A percentile compares a stretch with the other conserved stretches of the same genome.
Conservation (phyloP, 1,140 invertebrate species). For the Aphelinus certus region DNA sequence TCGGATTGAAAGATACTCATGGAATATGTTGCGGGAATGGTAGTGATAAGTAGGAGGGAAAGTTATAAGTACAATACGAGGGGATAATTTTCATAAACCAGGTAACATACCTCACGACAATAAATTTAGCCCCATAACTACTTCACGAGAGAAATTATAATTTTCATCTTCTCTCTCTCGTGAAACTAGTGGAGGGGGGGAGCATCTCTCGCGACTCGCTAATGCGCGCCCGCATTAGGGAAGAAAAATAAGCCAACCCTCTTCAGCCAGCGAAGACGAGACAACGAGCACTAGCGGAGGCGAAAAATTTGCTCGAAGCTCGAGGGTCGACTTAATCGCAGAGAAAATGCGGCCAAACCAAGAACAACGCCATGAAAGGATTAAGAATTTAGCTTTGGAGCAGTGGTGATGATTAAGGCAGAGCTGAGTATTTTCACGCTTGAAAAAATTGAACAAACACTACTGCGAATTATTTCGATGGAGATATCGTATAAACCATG, state of each 20-base stretch:
- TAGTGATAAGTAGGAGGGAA: no score
- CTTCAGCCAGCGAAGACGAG: no score
- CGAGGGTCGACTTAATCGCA: slow-evolving; percentile 2
- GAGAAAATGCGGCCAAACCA: slow-evolving; percentile 2
- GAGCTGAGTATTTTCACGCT: neutral
- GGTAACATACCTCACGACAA: neutral
- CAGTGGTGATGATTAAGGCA: neutral
- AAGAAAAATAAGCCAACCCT: slow-evolving; percentile 7
- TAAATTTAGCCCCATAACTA: neutral
- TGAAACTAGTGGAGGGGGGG: neutral
- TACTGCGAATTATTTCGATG: neutral
- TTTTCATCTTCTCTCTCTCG: slow-evolving; percentile 4
- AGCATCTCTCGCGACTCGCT: neutral
- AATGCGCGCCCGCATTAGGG: slow-evolving; percentile 23
- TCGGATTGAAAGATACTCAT: no score
- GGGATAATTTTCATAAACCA: neutral
- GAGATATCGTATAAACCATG: neutral
- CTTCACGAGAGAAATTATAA: slow-evolving; percentile 13
- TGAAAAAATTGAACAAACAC: neutral
- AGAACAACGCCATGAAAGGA: neutral
- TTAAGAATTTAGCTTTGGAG: slow-evolving; percentile 8
- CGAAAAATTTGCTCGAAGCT: slow-evolving; percentile 16
- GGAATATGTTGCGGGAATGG: no score
- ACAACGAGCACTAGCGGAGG: neutral
- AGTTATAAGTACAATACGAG: neutral